phyloP scores from a whole-genome alignment of 1,140 invertebrate species.

The Agrypnia vestita region DNA sequence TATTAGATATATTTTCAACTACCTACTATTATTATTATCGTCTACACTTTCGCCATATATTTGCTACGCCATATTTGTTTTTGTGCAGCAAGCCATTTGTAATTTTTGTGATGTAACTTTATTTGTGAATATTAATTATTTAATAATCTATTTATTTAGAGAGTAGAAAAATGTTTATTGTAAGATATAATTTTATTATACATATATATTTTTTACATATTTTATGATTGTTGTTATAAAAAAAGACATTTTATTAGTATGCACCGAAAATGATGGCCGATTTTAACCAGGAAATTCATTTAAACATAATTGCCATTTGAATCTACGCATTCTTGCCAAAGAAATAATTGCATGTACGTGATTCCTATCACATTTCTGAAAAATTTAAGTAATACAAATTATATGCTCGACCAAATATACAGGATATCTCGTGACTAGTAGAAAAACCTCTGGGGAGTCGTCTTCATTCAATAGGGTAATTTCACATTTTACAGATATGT shows the following conservation, averaged over 20 bases:
- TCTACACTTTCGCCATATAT: not conserved
- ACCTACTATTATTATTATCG: not conserved
- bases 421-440: too few relatives aligned
- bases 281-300: too few relatives aligned
- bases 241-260: not conserved
- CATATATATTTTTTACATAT: not conserved
- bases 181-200: not conserved
- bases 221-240: not conserved
- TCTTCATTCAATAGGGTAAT: too few relatives aligned
- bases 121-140: not conserved
- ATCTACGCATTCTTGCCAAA: too few relatives aligned
- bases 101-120: not conserved
- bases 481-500: too few relatives aligned
- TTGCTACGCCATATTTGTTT: constrained; percentile 5
- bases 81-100: not conserved
- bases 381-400: too few relatives aligned
- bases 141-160: constrained; percentile 12
- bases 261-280: too few relatives aligned
- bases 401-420: too few relatives aligned
- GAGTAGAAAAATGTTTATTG: not conserved
- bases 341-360: too few relatives aligned
- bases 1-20: not conserved
- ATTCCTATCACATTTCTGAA: too few relatives aligned
- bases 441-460: too few relatives aligned
- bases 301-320: too few relatives aligned